Percentiles rank a stretch among this genome's conserved stretches.
Conservation (phyloP, 2,888 invertebrate genomes). For the Apocheima hispidaria region DNA sequence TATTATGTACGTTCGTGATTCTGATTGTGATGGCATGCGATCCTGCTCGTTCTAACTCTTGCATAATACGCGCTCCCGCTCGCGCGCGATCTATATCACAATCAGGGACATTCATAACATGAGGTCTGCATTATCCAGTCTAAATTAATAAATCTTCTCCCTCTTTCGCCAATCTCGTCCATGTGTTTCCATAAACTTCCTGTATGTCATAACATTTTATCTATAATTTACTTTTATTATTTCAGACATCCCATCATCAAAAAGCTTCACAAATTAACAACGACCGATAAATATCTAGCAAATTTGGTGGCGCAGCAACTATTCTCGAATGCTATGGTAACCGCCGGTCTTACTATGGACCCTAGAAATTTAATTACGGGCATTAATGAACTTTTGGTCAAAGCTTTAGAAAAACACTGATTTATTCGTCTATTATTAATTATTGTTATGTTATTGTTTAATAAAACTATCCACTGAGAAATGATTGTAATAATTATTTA, state of each 20-base stretch:
- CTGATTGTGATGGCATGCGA: too few relatives aligned
- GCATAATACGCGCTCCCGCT: too few relatives aligned
- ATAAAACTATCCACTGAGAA: constrained; percentile 18
- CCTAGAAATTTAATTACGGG: constrained; percentile 93
- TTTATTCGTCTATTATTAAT: constrained; percentile 26
- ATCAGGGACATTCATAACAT: too few relatives aligned
- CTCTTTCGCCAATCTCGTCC: too few relatives aligned
- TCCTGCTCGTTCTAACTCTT: too few relatives aligned
- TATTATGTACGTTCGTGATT: too few relatives aligned
- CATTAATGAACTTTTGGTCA: constrained; percentile 94
- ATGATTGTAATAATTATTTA: not conserved
- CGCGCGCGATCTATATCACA: too few relatives aligned
- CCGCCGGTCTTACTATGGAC: constrained; percentile 97
- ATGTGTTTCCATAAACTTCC: too few relatives aligned
- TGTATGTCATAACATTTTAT: not conserved
- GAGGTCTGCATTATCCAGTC: too few relatives aligned
- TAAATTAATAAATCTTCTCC: too few relatives aligned
- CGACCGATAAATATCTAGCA: constrained; percentile 92
- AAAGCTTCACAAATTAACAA: constrained; percentile 92
- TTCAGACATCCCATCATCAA: constrained; percentile 95
- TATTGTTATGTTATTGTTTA: constrained; percentile 26
- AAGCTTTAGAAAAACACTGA: constrained; percentile 92
- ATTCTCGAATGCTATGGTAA: constrained; percentile 97
- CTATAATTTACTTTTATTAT: constrained; percentile 38
- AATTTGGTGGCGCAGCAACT: constrained; percentile 94